Base-by-base conservation (phyloP, 1,140 invertebrate species). In the Pantala flavescens region DNA sequence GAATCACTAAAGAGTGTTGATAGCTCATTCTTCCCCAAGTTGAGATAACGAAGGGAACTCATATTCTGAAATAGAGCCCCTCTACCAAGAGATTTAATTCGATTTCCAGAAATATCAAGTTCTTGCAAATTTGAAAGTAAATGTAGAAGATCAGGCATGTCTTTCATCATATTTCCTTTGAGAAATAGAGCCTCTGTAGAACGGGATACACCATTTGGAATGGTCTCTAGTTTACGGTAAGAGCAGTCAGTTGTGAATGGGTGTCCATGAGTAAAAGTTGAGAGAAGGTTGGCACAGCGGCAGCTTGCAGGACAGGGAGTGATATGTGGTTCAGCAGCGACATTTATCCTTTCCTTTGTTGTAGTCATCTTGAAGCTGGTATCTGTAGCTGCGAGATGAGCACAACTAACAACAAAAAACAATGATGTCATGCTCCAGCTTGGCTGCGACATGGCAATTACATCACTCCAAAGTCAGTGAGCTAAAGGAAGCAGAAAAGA, bases 1-100 rank as follows among this genome's bases (percentile, higher is more conserved):
- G 71, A 24, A 42, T 72, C 71, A 24, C 71, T 72, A 42, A 72
- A 72, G 16, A 72, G 16, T n/a, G 71, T 72, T 19, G 71, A 72
- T n/a, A 72, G 28, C 16, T 72, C 71, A 42, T 72, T 72, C 71
- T 72, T 72, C 14, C 14, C 71, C n/a, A 72, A 23, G 28, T 72
- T 72, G 14, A 72, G 71, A 23, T 72, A 72, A 16, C 10, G 23
- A 10, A 72, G 71, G 23, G 71, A 72, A 23, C 71, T 72, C 49
- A 63, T 63, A 19, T 72, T 72, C 23, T 24, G 23, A 42, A 24
- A 24, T 14, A 72, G 28, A 23, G 23, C 71, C 16, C 71, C 71
- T 23, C 71, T 72, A 16, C 71, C 71, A 16, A 72, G 23, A 42
- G 71, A 24, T 23, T 72, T 72, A 23, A 72, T 72, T 23, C 71